Evolutionary conservation across 2,888 invertebrate species (phyloP).

Genomic region (Pachymerium ferrugineum): DNA sequence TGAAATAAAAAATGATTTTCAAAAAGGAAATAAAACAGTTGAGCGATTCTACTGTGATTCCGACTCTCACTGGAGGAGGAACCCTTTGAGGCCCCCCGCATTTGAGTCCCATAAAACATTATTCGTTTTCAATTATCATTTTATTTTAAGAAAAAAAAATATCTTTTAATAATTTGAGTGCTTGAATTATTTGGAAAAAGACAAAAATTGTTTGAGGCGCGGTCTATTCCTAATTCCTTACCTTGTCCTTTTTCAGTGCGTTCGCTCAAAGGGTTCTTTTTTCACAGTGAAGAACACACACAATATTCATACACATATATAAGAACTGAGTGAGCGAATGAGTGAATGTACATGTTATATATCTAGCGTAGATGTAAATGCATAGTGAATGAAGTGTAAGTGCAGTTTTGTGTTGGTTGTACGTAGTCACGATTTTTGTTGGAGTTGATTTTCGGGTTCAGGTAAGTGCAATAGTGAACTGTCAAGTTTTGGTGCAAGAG

Average conservation of each 20-base stretch:
- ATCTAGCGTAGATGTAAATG: not conserved
- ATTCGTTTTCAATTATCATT: not conserved
- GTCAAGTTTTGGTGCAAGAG: not conserved
- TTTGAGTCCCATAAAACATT: constrained; percentile 30
- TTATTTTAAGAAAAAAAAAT: not conserved
- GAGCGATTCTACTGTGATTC: constrained; percentile 18
- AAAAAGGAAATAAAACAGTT: constrained; percentile 17
- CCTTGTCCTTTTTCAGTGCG: constrained; percentile 31
- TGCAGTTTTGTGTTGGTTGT: not conserved
- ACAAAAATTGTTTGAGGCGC: constrained; percentile 5
- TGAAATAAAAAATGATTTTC: constrained; percentile 24
- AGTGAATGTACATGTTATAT: not conserved
- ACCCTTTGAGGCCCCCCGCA: constrained; percentile 30
- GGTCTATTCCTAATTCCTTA: not conserved
- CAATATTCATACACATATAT: not conserved
- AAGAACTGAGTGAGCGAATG: constrained; percentile 24
- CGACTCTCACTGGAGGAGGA: constrained; percentile 28
- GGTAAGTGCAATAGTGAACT: not conserved
- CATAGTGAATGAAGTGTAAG: constrained; percentile 1
- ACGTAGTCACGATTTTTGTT: too few relatives aligned
- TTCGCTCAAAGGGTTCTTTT: constrained; percentile 33
- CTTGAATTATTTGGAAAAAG: not conserved
- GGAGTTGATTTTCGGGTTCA: too few relatives aligned
- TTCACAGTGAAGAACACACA: constrained; percentile 28
- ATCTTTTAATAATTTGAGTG: constrained; percentile 17